A percentile compares a stretch with the other conserved stretches of the same genome.
Conservation (phyloP, 2,113 vertebrate genomes). For the Hydrolagus affinis region DNA sequence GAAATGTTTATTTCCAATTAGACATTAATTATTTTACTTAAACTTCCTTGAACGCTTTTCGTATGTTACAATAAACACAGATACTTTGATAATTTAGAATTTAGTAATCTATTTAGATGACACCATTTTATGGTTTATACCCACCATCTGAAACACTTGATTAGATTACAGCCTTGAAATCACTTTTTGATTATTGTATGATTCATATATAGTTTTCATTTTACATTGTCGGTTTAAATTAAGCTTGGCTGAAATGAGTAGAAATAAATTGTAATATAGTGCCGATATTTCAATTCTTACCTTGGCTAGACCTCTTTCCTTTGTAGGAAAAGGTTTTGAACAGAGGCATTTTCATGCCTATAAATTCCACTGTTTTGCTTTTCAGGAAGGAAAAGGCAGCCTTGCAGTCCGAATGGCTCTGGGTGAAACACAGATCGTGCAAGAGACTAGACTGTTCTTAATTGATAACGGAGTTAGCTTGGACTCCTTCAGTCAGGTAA, state of each 20-base stretch:
- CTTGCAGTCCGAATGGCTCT: constrained; percentile 86
- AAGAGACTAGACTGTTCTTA: constrained; percentile 84
- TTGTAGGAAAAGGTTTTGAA: not conserved
- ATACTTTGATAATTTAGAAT: too few relatives aligned
- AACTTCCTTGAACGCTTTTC: too few relatives aligned
- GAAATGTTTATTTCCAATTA: too few relatives aligned
- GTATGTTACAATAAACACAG: too few relatives aligned
- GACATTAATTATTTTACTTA: too few relatives aligned
- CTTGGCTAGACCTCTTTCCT: not conserved
- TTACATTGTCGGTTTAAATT: not conserved
- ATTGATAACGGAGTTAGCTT: constrained; percentile 73
- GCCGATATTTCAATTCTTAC: not conserved
- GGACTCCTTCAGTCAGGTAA: constrained; percentile 93
- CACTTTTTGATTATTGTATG: too few relatives aligned
- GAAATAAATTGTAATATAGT: not conserved
- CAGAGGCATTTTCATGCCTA: not conserved
- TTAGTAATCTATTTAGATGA: too few relatives aligned
- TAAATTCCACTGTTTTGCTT: not conserved
- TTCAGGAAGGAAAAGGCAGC: constrained; percentile 78
- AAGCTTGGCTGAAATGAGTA: not conserved
- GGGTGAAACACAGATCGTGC: constrained; percentile 90
- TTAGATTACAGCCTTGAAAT: too few relatives aligned
- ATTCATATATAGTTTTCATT: too few relatives aligned
- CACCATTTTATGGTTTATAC: too few relatives aligned
- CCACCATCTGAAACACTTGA: not conserved